Base-by-base conservation (phyloP, 1,140 invertebrate genomes). In the Venturia canescens region DNA sequence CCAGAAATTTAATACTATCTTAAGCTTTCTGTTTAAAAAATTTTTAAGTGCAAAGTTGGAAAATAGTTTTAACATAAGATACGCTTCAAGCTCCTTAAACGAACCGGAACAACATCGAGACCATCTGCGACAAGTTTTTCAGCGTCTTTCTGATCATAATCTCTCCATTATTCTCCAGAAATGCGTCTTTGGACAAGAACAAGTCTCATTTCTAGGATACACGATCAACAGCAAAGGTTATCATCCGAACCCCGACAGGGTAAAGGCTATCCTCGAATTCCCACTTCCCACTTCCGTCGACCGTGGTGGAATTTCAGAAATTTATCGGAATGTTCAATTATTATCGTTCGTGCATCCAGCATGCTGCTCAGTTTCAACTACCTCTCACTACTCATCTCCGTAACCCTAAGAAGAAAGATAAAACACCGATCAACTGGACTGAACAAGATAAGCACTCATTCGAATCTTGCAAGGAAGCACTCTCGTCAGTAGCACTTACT, bases 111-210 rank as follows among this genome's bases (percentile, higher is more conserved):
- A 76, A 21, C 74, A 76, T 13, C 27, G 29, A 5, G 38, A 23
- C 11, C 74, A 63, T 92, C 77, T 89, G 91, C 82, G 72, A 91
- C 9, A 83, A 15, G 53, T 79, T 86, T 82, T 88, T 13, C 9
- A 71, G 63, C 44, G 80, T 1, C 50, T 88, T 0, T 13, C 77
- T 1, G 48, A 83, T 31, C 80, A 84, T 74, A 83, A 84, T 0
- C 21, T 89, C 1, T 29, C 72, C 0, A 80, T 87, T 0, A 90
- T 89, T 71, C 11, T 83, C 1, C 50, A 38, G 1, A 90, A 91
- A 80, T 89, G 86, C 77, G 63, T 67, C 15, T 87, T 91, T 48
- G 86, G 84, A 0, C 27, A 81, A 48, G 3, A 38, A 4, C 80
- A 82, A n/a, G n/a, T 90, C 0, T 48, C 38, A 3, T 88, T 82